Percentiles rank a stretch among this genome's conserved stretches.
phyloP scores from a whole-genome alignment of 2,113 vertebrate species.

The Passer montanus region DNA sequence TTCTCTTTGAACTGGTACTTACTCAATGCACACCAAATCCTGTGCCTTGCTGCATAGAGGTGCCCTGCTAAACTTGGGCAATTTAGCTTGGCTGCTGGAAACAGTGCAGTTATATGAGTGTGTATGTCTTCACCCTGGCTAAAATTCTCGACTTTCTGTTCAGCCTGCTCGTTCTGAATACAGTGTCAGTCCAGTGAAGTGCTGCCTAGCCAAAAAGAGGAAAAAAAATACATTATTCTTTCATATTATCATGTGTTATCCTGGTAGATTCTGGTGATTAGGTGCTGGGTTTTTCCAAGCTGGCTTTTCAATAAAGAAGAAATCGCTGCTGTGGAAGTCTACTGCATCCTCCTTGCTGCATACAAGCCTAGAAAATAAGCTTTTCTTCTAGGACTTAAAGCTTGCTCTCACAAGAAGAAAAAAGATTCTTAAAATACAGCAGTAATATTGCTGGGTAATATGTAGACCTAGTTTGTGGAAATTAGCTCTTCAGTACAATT shows the following conservation, averaged over 20 bases:
- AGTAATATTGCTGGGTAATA: not conserved
- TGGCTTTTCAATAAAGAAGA: not conserved
- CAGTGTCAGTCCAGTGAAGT: not conserved
- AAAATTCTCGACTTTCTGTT: not conserved
- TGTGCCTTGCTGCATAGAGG: not conserved
- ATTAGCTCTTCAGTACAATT: not conserved
- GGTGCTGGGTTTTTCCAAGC: not conserved
- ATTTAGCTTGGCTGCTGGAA: not conserved
- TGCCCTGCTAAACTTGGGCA: not conserved
- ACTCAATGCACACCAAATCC: too few relatives aligned
- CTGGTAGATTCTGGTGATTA: not conserved
- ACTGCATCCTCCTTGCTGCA: not conserved
- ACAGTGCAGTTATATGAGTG: fast-evolving
- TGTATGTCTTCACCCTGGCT: not conserved
- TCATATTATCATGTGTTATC: not conserved
- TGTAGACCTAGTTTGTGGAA: not conserved
- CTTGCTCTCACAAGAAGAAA: not conserved
- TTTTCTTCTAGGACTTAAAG: not conserved
- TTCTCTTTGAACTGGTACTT: not conserved
- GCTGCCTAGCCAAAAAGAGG: not conserved
- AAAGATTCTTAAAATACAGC: not conserved
- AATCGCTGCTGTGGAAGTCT: not conserved
- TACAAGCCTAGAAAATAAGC: not conserved
- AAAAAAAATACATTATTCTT: not conserved
- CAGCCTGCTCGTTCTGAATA: not conserved